These are phyloP conservation scores for Hirtodrosophila alboralis DNA, from an alignment of 2,888 invertebrate species.

Conservation along the genomic window DNA sequence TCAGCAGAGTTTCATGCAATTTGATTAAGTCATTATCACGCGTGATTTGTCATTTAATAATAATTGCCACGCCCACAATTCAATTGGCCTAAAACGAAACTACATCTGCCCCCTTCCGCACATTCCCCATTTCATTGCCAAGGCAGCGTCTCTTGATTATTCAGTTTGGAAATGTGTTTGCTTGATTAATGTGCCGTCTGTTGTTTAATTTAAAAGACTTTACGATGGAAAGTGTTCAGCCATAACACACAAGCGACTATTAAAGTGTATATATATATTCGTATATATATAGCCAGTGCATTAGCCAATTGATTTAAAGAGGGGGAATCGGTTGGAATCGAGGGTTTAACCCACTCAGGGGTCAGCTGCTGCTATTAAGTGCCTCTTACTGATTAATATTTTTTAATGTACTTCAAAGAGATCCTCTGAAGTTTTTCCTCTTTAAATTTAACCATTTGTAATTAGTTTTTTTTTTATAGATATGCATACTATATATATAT, in stretches of 20 bases:
- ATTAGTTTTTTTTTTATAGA: no score
- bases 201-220: constrained; percentile 54
- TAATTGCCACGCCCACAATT: constrained; percentile 18
- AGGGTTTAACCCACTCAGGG: constrained; percentile 8
- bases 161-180: constrained; percentile 51
- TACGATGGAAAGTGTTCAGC: constrained; percentile 60
- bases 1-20: constrained; percentile 26
- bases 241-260: constrained; percentile 9
- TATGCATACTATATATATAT: no score
- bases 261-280: neutral
- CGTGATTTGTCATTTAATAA: constrained; percentile 27
- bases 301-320: constrained; percentile 3
- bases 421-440: constrained; percentile 10
- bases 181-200: constrained; percentile 44
- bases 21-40: constrained; percentile 58
- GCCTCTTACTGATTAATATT: constrained; percentile 33
- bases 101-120: neutral
- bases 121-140: constrained; percentile 46
- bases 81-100: neutral
- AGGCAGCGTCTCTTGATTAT: constrained; percentile 17
- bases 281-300: neutral
- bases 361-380: constrained; percentile 32
- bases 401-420: constrained; percentile 7
- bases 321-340: constrained; percentile 3
- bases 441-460: constrained; percentile 6